Evolutionary conservation across 92 coral and sea anemone species (phyloP), one percentile per base, ranked within the genome.

Genomic region (Galaxea fascicularis): DNA sequence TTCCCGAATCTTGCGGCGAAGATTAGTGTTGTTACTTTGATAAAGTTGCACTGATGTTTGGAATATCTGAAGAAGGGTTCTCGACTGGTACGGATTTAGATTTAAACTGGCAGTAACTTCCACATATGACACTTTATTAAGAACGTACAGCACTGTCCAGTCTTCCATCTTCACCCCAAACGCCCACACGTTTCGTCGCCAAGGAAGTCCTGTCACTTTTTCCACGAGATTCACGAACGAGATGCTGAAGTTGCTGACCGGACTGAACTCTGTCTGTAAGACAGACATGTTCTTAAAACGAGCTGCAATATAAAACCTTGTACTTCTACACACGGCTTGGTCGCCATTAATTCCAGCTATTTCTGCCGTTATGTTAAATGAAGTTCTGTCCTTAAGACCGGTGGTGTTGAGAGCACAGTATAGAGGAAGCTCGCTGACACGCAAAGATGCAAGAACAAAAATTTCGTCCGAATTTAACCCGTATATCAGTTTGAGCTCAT

Each of bases 211-310:
- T 4, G 93, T 85, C 46, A 89, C 86, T 25, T 47, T 29, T 35
- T 93, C 97, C 3, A 75, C 82, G 5, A 93, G 87, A 46, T 72
- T 72, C 84, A 93, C 87, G 13, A 91, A 71, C 26, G 97, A 80
- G 10, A 71, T 78, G 27, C 83, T 81, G 10, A 71, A 22, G 77
- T 90, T 91, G 16, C 71, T 21, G 47, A 91, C 45, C 1, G 52
- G 46, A 47, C 74, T 39, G 45, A 82, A 81, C 5, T 78, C 85
- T 67, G 85, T 57, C 67, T 72, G 78, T 16, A 78, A 83, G 13
- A 51, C 27, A 11, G 63, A 20, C 71, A 89, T 79, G 39, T 82
- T 77, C 35, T 74, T 46, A 27, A 13, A 15, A 20, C 88, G 76
- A 13, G 87, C 90, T 46, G 58, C 82, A 28, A 86, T 83, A 30